Evolutionary conservation across 2,888 invertebrate species (phyloP).

Genomic region (Eremobia ochroleuca): DNA sequence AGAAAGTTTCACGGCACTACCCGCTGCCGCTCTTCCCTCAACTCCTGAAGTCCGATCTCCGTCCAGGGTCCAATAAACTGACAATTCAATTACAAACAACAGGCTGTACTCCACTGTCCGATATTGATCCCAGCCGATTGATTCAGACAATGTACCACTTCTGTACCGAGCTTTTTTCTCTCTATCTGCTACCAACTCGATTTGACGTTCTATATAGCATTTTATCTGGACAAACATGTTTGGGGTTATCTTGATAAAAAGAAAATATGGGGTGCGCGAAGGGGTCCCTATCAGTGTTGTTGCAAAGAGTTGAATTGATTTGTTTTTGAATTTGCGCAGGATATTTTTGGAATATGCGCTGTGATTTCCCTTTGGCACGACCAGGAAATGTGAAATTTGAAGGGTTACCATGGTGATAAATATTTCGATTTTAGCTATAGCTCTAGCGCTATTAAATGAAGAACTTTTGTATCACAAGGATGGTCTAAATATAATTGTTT

Average conservation of each 20-base stretch:
- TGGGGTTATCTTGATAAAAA: conserved; percentile 57
- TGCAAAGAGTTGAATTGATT: conserved; percentile 26
- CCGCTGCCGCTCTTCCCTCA: conserved; percentile 52
- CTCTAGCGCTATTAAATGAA: background rate
- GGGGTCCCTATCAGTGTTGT: conserved; percentile 33
- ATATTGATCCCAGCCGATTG: conserved; percentile 71
- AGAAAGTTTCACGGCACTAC: conserved; percentile 15
- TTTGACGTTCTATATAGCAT: conserved; percentile 56
- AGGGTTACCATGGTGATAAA: background rate
- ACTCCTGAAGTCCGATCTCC: conserved; percentile 55
- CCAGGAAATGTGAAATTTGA: background rate
- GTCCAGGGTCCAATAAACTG: conserved; percentile 79
- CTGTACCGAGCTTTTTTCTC: conserved; percentile 52
- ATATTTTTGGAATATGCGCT: conserved; percentile 1
- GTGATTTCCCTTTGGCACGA: background rate
- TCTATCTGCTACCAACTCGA: conserved; percentile 55
- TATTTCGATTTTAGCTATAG: background rate
- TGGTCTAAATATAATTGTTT: background rate
- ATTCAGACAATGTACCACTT: conserved; percentile 67
- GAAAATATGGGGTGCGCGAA: conserved; percentile 52
- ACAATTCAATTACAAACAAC: conserved; percentile 82
- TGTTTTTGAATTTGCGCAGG: conserved; percentile 30
- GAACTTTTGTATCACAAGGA: background rate
- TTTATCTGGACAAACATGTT: conserved; percentile 62
- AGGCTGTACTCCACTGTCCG: conserved; percentile 68